phyloP scores from a whole-genome alignment of 2,797 vertebrate genomes.

The Pseudochaenichthys georgianus region DNA sequence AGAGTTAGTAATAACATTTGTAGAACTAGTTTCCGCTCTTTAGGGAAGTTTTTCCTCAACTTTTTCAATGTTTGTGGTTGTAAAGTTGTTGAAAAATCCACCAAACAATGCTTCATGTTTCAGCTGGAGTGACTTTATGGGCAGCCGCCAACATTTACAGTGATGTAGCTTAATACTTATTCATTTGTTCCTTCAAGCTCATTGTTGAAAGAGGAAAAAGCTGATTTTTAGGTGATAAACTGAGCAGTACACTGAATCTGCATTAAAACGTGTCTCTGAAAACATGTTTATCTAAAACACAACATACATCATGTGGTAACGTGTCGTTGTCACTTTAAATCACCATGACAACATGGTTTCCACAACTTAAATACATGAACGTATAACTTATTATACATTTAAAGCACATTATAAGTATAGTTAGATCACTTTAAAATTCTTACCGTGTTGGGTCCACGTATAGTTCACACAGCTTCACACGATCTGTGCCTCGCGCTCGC shows the following conservation, averaged over 20 bases:
- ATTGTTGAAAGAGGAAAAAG: not conserved
- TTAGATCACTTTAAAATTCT: slow-evolving; percentile 14
- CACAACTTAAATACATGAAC: not conserved
- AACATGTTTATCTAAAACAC: not conserved
- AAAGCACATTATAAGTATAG: not conserved
- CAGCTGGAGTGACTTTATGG: slow-evolving; percentile 16
- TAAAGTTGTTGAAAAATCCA: slow-evolving; percentile 18
- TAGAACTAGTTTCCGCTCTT: slow-evolving; percentile 16
- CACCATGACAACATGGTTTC: not conserved
- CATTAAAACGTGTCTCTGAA: not conserved
- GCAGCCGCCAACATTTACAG: slow-evolving; percentile 14
- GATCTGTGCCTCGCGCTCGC: slow-evolving; percentile 55
- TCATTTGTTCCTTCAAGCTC: not conserved
- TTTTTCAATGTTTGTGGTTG: slow-evolving; percentile 29
- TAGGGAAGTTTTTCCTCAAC: slow-evolving; percentile 13
- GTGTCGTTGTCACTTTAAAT: not conserved
- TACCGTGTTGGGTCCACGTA: slow-evolving; percentile 50
- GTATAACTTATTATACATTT: not conserved
- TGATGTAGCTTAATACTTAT: not conserved
- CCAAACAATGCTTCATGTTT: slow-evolving; percentile 9
- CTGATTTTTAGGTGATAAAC: not conserved
- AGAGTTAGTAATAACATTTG: slow-evolving; percentile 28
- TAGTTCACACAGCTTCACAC: slow-evolving; percentile 31
- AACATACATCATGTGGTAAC: not conserved
- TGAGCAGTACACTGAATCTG: not conserved